A percentile compares a stretch with the other conserved stretches of the same genome.
These are phyloP conservation scores for Hypanus sabinus DNA, from an alignment of 2,113 vertebrate genomes.

Conservation along the genomic window DNA sequence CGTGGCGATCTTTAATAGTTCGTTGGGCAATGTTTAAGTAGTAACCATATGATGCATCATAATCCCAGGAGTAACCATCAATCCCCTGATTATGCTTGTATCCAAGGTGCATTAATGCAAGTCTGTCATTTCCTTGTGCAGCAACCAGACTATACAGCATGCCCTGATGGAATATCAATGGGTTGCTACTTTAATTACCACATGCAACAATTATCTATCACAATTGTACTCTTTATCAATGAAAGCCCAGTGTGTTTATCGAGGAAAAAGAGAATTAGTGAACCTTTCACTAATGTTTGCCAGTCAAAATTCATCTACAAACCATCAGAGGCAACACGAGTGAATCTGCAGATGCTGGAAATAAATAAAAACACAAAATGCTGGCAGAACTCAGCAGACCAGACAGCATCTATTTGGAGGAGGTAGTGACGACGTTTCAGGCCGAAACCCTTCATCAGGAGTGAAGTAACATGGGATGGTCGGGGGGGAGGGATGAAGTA, in stretches of 20 bases:
- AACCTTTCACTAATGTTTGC: not conserved
- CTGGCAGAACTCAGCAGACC: too few relatives aligned
- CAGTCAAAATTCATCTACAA: not conserved
- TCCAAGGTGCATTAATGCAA: constrained; percentile 80
- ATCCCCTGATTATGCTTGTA: constrained; percentile 85
- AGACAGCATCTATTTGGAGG: too few relatives aligned
- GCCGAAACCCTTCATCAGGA: too few relatives aligned
- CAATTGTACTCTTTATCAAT: not conserved
- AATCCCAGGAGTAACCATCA: constrained; percentile 71
- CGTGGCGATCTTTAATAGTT: constrained; percentile 60
- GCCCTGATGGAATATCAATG: constrained; percentile 60
- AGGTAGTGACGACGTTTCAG: too few relatives aligned
- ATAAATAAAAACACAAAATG: too few relatives aligned
- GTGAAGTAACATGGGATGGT: too few relatives aligned
- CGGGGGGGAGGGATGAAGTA: too few relatives aligned
- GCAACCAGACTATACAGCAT: constrained; percentile 80
- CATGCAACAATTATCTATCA: too few relatives aligned
- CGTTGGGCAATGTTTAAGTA: constrained; percentile 74
- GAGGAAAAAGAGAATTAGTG: not conserved
- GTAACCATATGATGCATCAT: constrained; percentile 74
- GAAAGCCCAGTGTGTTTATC: not conserved
- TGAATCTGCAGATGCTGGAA: too few relatives aligned
- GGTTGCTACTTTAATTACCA: not conserved
- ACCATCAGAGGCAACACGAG: too few relatives aligned
- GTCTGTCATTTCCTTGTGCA: constrained; percentile 65